Conservation (phyloP, 2,888 invertebrate genomes). For the Sepioteuthis lessoniana region DNA sequence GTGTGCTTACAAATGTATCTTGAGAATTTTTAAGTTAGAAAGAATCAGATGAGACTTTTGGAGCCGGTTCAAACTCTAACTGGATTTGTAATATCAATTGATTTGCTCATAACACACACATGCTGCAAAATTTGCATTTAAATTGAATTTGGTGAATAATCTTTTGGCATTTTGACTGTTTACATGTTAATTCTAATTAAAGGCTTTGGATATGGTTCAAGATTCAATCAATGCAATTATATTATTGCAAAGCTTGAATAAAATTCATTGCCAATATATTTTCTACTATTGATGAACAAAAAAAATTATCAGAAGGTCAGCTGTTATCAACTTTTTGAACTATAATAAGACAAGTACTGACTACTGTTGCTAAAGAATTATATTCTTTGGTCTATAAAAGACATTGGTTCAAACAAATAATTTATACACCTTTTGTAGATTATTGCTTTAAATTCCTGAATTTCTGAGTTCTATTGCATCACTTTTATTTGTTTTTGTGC, state of each 20-base stretch:
- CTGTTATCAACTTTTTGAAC: background rate
- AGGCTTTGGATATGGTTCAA: background rate
- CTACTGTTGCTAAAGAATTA: no score
- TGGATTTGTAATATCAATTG: background rate
- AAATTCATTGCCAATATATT: constrained; percentile 3
- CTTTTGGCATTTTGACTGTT: constrained; percentile 23
- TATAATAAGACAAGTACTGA: no score
- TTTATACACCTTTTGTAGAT: no score
- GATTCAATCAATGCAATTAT: constrained; percentile 1
- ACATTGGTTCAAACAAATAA: no score
- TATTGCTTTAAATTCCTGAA: no score
- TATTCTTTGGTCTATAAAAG: no score
- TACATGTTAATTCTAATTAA: constrained; percentile 33
- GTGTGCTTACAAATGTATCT: background rate
- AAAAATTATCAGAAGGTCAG: background rate
- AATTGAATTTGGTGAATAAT: background rate
- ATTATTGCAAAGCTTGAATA: background rate
- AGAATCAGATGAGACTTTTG: background rate
- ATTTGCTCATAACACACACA: background rate
- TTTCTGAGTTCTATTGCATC: no score
- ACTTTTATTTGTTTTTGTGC: no score
- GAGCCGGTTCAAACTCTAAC: background rate
- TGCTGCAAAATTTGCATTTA: background rate
- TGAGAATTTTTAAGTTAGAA: background rate
- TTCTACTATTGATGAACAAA: background rate